These are phyloP conservation scores for Platalea minor DNA, from an alignment of 2,797 vertebrate species.

Conservation along the genomic window DNA sequence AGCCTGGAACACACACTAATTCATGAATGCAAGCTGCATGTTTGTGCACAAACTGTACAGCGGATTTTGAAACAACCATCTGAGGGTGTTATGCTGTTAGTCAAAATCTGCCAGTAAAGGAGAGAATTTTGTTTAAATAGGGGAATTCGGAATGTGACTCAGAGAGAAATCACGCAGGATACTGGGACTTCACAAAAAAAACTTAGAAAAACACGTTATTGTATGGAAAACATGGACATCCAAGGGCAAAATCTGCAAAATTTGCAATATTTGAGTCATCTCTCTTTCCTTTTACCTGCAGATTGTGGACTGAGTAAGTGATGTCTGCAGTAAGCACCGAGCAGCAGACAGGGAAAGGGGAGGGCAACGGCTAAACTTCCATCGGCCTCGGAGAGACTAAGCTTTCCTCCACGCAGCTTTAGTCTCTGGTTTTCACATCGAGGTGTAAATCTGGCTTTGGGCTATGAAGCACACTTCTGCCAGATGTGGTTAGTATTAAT, in stretches of 20 bases:
- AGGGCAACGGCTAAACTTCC: not conserved
- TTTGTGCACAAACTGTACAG: not conserved
- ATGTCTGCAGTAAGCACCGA: not conserved
- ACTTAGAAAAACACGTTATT: not conserved
- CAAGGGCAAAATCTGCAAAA: not conserved
- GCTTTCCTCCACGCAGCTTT: not conserved
- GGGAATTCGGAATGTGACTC: not conserved
- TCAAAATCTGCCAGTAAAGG: not conserved
- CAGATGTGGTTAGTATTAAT: not conserved
- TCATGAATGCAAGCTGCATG: not conserved
- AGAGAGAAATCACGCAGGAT: not conserved
- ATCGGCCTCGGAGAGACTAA: fast-evolving
- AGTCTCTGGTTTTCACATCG: not conserved
- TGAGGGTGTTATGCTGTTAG: not conserved
- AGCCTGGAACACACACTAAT: not conserved
- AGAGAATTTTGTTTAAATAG: slow-evolving; percentile 7
- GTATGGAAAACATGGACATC: not conserved
- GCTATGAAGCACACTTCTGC: not conserved
- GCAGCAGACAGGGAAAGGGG: not conserved
- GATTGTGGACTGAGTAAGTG: not conserved
- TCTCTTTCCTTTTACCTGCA: not conserved
- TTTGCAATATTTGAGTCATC: not conserved
- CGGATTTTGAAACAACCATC: not conserved
- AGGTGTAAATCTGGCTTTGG: not conserved
- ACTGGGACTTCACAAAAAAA: not conserved